These are phyloP conservation scores for Sipunculus nudus DNA, from an alignment of 2,888 invertebrate species.

Conservation along the genomic window DNA sequence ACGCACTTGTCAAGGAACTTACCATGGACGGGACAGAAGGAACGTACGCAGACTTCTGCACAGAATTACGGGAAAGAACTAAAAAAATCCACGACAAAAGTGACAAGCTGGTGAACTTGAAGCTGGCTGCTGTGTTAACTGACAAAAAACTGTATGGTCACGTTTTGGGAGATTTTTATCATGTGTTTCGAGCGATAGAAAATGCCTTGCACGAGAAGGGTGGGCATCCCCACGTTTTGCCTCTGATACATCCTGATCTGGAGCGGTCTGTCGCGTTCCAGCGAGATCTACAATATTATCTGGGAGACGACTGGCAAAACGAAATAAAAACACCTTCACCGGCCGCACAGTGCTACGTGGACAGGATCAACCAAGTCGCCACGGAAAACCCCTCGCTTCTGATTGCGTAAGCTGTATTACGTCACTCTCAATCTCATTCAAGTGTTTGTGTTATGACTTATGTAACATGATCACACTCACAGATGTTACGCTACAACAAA, in stretches of 20 bases:
- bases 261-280: slow-evolving; percentile 32
- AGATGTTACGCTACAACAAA: no score
- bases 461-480: no score
- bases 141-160: slow-evolving; percentile 27
- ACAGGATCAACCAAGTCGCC: slow-evolving; percentile 24
- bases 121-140: slow-evolving; percentile 35
- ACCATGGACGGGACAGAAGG: no score
- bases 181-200: slow-evolving; percentile 42
- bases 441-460: no score
- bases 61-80: slow-evolving; percentile 29
- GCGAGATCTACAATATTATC: slow-evolving; percentile 38
- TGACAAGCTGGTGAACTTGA: slow-evolving; percentile 35
- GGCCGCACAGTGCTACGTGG: slow-evolving; percentile 34
- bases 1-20: no score
- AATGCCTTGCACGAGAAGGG: slow-evolving; percentile 23
- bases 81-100: slow-evolving; percentile 35
- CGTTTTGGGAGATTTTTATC: slow-evolving; percentile 42
- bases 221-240: slow-evolving; percentile 23
- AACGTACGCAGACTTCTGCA: slow-evolving; percentile 26
- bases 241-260: slow-evolving; percentile 27
- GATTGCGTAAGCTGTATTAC: slow-evolving; percentile 28
- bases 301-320: slow-evolving; percentile 37
- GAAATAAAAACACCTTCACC: slow-evolving; percentile 23
- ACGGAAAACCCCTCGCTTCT: slow-evolving; percentile 30
- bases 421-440: no score